Evolutionary conservation across 2,113 vertebrate genomes (phyloP), one percentile per base, ranked within the genome.

Genomic region (Microtus ochrogaster): DNA sequence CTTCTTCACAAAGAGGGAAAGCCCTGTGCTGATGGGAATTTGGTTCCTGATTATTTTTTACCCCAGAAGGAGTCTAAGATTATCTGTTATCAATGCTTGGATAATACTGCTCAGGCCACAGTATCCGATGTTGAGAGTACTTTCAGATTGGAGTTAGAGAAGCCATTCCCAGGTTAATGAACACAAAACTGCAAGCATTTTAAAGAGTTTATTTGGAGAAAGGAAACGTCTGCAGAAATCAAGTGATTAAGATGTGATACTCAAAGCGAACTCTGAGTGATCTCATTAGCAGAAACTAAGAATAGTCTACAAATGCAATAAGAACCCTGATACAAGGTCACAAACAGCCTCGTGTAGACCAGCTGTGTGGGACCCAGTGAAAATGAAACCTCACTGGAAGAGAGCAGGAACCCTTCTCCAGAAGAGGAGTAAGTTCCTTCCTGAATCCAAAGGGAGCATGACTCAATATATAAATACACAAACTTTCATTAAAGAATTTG

Each of bases 241-340:
- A 97, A 97, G 96, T 97, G 97, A 98, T 97, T 98, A 98, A 97
- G 96, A 97, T 97, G 95, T 94, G 94, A 92, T 97, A 94, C 95
- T 97, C 91, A 96, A 94, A 95, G 86, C 92, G 82, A 97, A 98
- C 97, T 97, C 97, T n/a, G 72, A 97, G 86, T 86, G 85, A 96
- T 97, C 91, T 98, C 96, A 98, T 98, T 97, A 98, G 86, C 77
- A 72, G 77, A 89, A 82, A 98, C 97, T 97, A 98, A 97, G 96
- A 97, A 97, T 97, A 98, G 96, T 96, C 89, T 94, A 96, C 89
- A 96, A 98, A 97, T 92, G 96, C 49, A 97, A 96, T 97, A 96
- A 97, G 88, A 96, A 61, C 68, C 7, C 28, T 91, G 89, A 91
- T 91, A 78, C 81, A 96, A 96, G 97, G 96, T 97, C 97, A 96